phyloP scores from a whole-genome alignment of 2,888 invertebrate genomes.

The Kryphioiulus occultus region DNA sequence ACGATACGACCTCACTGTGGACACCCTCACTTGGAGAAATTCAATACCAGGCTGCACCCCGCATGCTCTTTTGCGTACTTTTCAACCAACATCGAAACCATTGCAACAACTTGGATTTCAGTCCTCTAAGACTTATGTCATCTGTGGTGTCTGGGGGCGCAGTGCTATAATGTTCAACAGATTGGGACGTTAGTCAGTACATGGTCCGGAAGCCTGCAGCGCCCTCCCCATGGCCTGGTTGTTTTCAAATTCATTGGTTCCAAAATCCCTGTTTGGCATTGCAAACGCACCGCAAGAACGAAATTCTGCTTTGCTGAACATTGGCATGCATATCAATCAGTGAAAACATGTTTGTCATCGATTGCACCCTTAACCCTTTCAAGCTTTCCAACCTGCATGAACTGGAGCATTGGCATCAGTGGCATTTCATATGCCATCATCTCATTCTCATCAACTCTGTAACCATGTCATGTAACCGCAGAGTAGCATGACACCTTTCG shows the following conservation, averaged over 20 bases:
- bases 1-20: background rate
- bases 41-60: background rate
- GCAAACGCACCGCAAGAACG: too few relatives aligned
- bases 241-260: too few relatives aligned
- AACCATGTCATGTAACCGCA: too few relatives aligned
- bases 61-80: background rate
- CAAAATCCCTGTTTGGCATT: background rate
- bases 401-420: too few relatives aligned
- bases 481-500: too few relatives aligned
- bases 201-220: background rate
- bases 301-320: too few relatives aligned
- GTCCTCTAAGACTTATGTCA: background rate
- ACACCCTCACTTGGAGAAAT: slow-evolving; percentile 3
- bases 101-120: slow-evolving; percentile 1
- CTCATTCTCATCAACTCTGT: too few relatives aligned
- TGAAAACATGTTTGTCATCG: too few relatives aligned
- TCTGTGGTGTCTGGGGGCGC: background rate
- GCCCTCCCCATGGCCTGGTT: background rate
- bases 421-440: too few relatives aligned
- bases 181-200: background rate
- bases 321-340: too few relatives aligned
- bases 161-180: background rate
- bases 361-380: too few relatives aligned
- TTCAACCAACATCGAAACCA: background rate
- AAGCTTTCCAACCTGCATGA: too few relatives aligned